Base-by-base conservation (phyloP, 2,888 invertebrate species). In the Eumacrocentrus americanus region DNA sequence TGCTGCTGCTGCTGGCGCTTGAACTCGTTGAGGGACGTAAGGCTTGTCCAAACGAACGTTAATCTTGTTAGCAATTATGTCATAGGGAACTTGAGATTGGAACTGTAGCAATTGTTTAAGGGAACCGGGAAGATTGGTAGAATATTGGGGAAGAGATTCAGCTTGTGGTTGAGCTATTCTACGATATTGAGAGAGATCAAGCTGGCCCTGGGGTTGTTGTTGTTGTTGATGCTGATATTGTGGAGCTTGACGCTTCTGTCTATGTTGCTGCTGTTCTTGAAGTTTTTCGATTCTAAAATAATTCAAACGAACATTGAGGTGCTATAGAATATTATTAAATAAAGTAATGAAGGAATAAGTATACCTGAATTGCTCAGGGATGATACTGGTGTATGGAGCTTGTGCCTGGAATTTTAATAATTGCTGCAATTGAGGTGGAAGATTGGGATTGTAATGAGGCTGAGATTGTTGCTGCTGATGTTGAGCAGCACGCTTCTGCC, bases 21-120 rank as follows among this genome's bases (percentile, higher is more conserved):
- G 67, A 9, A 70, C 71, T 0, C 70, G 71, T 20, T 79, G 74
- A 7, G 79, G 80, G 6, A 79, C 70, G 58, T 79, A 80, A 1
- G 78, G 77, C 20, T 79, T 77, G 2, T 76, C 79, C 0, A 66
- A 70, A 2, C 68, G 69, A 52, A 72, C 73, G 3, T 42, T 61
- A 25, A 81, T 72, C 42, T 72, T 73, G 57, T 80, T 81, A 0
- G 80, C 79, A 18, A 78, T 71, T 7, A 77, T 77, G 50, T 77
- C 74, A 48, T 70, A 70, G 16, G 70, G 70, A 12, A 64, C 62
- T 56, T 70, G 69, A 1, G 70, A 63, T 46, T 70, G 70, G 18
- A 66, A 69, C 48, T 70, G 57, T 22, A 70, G 57, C 16, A 70
- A 48, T 58, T 70, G 66, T 40, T 70, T 65, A 29, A 70, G 65